These are phyloP conservation scores for Drosophila mimetica DNA, from an alignment of 2,888 invertebrate genomes.

Conservation along the genomic window DNA sequence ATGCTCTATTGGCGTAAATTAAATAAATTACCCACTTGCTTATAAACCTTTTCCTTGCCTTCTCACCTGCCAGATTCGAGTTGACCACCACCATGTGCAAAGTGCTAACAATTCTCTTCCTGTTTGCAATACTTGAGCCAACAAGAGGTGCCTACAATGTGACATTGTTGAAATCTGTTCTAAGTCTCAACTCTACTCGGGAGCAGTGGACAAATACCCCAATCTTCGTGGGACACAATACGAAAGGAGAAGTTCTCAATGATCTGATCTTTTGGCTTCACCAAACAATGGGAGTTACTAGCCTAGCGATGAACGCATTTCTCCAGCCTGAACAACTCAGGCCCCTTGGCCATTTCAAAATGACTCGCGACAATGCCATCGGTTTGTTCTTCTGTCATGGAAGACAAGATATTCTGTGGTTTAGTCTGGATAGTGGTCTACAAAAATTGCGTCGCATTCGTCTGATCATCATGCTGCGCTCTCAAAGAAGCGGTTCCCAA, in stretches of 20 bases:
- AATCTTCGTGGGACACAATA: conserved; percentile 23
- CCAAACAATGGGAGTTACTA: conserved; percentile 21
- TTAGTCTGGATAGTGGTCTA: conserved; percentile 4
- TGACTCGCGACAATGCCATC: conserved; percentile 13
- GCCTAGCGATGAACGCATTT: conserved; percentile 23
- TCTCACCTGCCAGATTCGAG: background rate
- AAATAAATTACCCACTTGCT: conserved; percentile 14
- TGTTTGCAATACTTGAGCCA: background rate
- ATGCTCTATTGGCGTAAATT: conserved; percentile 12
- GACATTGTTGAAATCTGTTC: conserved; percentile 3
- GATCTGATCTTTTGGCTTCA: conserved; percentile 19
- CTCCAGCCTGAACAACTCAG: background rate
- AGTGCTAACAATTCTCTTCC: background rate
- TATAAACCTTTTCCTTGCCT: conserved; percentile 3
- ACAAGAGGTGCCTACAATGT: conserved; percentile 8
- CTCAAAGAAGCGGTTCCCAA: conserved; percentile 6
- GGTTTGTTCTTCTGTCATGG: conserved; percentile 21
- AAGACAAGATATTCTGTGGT: conserved; percentile 18
- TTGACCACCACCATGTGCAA: conserved; percentile 17
- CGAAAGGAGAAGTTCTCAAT: background rate
- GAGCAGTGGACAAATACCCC: conserved; percentile 20
- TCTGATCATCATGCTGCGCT: conserved; percentile 11
- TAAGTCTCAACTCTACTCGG: background rate
- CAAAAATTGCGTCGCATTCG: conserved; percentile 12
- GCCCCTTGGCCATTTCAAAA: conserved; percentile 1